phyloP scores from a whole-genome alignment of 2,888 invertebrate species.

The Alloscopus bannaensis region DNA sequence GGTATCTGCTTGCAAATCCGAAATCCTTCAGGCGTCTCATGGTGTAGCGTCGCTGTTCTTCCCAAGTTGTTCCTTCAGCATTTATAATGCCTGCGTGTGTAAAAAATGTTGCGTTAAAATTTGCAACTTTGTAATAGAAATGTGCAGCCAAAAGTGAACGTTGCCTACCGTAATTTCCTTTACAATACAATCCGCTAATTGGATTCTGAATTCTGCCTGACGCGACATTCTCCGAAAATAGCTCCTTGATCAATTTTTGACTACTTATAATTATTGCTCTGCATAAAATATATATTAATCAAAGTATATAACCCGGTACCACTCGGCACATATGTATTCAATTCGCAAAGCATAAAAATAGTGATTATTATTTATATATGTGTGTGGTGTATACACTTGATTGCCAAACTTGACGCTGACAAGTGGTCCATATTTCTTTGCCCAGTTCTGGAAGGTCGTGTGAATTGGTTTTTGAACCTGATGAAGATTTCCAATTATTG shows the following conservation, averaged over 20 bases:
- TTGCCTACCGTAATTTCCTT: too few species aligned
- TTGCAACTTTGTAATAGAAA: too few species aligned
- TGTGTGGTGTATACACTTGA: too few species aligned
- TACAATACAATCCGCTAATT: neutral
- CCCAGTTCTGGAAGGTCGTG: neutral
- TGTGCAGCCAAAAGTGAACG: too few species aligned
- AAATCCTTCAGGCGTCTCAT: constrained; percentile 46
- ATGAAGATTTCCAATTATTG: constrained; percentile 24
- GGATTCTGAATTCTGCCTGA: constrained; percentile 36
- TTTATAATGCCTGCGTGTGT: constrained; percentile 47
- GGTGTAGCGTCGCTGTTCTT: constrained; percentile 54
- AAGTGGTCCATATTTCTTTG: constrained; percentile 18
- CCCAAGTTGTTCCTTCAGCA: constrained; percentile 52
- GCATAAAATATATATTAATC: neutral
- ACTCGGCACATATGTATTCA: too few species aligned
- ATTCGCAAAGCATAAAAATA: too few species aligned
- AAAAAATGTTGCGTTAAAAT: too few species aligned
- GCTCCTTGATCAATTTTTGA: constrained; percentile 38
- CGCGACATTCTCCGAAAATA: constrained; percentile 9
- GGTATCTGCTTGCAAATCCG: constrained; percentile 48
- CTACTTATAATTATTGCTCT: constrained; percentile 41
- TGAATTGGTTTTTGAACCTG: constrained; percentile 23
- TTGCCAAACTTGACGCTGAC: constrained; percentile 22
- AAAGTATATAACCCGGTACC: too few species aligned
- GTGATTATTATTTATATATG: too few species aligned